Percentiles rank a stretch among this genome's conserved stretches.
Evolutionary conservation across 1,140 invertebrate genomes (phyloP).

Genomic region (Luehdorfia chinensis): DNA sequence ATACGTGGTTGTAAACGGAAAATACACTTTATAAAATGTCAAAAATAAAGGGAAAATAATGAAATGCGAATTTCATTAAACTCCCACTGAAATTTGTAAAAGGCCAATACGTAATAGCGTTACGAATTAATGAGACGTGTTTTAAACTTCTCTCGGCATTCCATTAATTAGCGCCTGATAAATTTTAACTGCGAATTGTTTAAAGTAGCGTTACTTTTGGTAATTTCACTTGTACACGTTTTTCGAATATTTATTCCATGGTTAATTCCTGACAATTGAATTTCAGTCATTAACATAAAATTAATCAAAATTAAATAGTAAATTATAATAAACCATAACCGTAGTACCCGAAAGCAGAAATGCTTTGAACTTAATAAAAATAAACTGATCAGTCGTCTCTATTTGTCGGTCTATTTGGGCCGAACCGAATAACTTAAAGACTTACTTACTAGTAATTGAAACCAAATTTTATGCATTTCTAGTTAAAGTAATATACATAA

Average conservation of each 20-base stretch:
- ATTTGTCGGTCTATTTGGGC: too few relatives aligned
- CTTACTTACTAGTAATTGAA: too few relatives aligned
- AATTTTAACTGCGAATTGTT: conserved; percentile 31
- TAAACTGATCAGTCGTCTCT: too few relatives aligned
- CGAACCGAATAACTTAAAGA: too few relatives aligned
- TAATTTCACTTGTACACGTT: conserved; percentile 16
- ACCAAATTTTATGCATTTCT: too few relatives aligned
- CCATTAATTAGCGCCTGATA: conserved; percentile 46
- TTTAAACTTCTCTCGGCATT: conserved; percentile 46
- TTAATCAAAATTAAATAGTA: conserved; percentile 1
- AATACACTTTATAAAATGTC: conserved; percentile 22
- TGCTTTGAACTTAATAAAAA: too few relatives aligned
- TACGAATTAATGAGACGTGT: conserved; percentile 54
- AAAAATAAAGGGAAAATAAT: conserved; percentile 34
- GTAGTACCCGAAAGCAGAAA: not conserved
- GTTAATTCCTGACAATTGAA: conserved; percentile 1
- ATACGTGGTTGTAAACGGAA: too few relatives aligned
- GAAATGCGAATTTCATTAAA: conserved; percentile 41
- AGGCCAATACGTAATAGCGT: conserved; percentile 47
- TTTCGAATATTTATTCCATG: conserved; percentile 8
- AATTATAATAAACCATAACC: not conserved
- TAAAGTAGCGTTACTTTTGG: conserved; percentile 18
- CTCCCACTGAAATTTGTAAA: conserved; percentile 40
- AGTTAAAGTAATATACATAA: too few relatives aligned
- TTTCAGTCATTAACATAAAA: not conserved